A percentile compares a stretch with the other conserved stretches of the same genome.
These are phyloP conservation scores for Micronycteris hirsuta DNA, from an alignment of 2,113 vertebrate genomes.

Conservation along the genomic window DNA sequence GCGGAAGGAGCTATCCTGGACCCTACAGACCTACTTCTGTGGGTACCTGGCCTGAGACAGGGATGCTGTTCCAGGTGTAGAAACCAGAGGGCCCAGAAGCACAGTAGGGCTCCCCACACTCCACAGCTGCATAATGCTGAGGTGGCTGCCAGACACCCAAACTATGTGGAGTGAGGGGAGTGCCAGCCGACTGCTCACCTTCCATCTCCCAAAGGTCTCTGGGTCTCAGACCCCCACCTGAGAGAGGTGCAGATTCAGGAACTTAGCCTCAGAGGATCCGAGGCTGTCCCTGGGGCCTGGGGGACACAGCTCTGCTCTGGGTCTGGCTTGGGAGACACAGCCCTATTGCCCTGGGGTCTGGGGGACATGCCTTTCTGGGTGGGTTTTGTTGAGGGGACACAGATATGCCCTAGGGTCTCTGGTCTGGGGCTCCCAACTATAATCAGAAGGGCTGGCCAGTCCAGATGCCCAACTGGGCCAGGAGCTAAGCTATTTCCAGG, in stretches of 20 bases:
- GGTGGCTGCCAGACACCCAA: not conserved
- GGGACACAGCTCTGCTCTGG: not conserved
- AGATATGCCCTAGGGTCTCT: not conserved
- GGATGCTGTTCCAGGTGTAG: not conserved
- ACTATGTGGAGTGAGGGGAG: not conserved
- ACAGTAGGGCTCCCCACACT: not conserved
- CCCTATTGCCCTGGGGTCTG: not conserved
- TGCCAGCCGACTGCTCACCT: not conserved
- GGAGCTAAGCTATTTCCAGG: not conserved
- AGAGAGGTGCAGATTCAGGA: not conserved
- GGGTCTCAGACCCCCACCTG: not conserved
- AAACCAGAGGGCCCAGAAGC: not conserved
- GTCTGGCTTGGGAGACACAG: not conserved
- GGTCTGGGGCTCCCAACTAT: not conserved
- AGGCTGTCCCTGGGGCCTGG: not conserved
- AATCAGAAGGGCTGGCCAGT: not conserved
- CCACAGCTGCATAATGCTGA: too few species aligned
- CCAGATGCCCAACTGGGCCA: not conserved
- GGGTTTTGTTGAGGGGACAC: not conserved
- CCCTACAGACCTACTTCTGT: not conserved
- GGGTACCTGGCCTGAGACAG: not conserved
- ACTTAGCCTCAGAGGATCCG: not conserved
- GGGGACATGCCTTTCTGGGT: not conserved
- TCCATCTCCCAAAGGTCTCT: not conserved
- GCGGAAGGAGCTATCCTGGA: not conserved